These are phyloP conservation scores for Ophion ellenae DNA, from an alignment of 2,888 invertebrate species.

Conservation along the genomic window DNA sequence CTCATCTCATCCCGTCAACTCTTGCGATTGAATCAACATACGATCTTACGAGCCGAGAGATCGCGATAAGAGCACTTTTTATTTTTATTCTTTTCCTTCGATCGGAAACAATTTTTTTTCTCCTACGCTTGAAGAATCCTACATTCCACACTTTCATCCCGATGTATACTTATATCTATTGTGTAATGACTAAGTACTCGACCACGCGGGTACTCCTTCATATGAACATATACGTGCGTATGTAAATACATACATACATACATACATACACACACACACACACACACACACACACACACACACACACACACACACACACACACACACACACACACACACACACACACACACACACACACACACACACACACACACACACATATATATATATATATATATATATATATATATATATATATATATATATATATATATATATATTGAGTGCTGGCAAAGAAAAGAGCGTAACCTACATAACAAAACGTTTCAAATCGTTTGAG, in stretches of 20 bases:
- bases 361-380: too few relatives aligned
- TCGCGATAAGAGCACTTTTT: slow-evolving; percentile 7
- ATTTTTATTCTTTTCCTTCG: slow-evolving; percentile 18
- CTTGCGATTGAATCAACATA: slow-evolving; percentile 24
- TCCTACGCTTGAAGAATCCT: slow-evolving; percentile 27
- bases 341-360: too few relatives aligned
- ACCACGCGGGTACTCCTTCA: slow-evolving; percentile 1
- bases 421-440: background rate
- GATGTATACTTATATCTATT: slow-evolving; percentile 12
- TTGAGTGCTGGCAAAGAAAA: background rate
- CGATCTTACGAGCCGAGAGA: slow-evolving; percentile 24
- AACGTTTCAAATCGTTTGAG: background rate
- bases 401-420: background rate
- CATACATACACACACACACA: too few relatives aligned
- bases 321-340: too few relatives aligned
- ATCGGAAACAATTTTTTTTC: slow-evolving; percentile 34
- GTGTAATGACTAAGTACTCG: slow-evolving; percentile 48
- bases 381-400: background rate
- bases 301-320: too few relatives aligned
- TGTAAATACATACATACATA: background rate
- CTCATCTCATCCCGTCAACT: slow-evolving; percentile 18
- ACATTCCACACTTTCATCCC: slow-evolving; percentile 40
- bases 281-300: too few relatives aligned
- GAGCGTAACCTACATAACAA: background rate
- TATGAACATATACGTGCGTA: background rate